Percentiles rank a stretch among this genome's conserved stretches.
Conservation (phyloP, 2,113 vertebrate species). For the Proterorhinus semilunaris region DNA sequence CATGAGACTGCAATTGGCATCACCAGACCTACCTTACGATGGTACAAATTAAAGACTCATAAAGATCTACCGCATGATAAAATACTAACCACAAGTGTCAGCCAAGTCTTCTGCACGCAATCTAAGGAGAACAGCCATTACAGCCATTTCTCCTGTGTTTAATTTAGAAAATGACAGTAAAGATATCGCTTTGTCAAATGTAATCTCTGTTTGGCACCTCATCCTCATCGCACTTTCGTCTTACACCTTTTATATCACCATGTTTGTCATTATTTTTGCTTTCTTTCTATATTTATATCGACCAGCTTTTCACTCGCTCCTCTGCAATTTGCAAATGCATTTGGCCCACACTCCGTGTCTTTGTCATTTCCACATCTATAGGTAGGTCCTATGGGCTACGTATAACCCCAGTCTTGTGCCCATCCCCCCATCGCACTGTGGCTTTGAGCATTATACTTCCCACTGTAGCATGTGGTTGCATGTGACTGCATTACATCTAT, state of each 20-base stretch:
- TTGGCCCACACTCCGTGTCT: constrained; percentile 10
- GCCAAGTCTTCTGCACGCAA: not conserved
- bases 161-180: not conserved
- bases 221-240: constrained; percentile 14
- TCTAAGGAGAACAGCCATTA: not conserved
- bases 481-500: constrained; percentile 39
- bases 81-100: not conserved
- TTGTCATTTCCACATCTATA: constrained; percentile 28
- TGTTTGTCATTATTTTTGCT: constrained; percentile 9
- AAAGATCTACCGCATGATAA: not conserved
- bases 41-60: not conserved
- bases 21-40: not conserved
- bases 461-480: constrained; percentile 51
- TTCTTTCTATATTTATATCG: constrained; percentile 33
- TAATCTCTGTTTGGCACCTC: constrained; percentile 2
- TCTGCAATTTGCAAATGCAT: not conserved
- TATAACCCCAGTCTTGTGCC: constrained; percentile 43
- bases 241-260: constrained; percentile 18
- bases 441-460: constrained; percentile 44
- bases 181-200: not conserved
- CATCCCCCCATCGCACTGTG: constrained; percentile 49
- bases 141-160: not conserved
- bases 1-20: not conserved
- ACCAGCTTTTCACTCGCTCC: constrained; percentile 11
- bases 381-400: constrained; percentile 42